Evolutionary conservation across 2,797 vertebrate genomes (phyloP), one percentile per base, ranked within the genome.

Genomic region (Enteromius anoplus): DNA sequence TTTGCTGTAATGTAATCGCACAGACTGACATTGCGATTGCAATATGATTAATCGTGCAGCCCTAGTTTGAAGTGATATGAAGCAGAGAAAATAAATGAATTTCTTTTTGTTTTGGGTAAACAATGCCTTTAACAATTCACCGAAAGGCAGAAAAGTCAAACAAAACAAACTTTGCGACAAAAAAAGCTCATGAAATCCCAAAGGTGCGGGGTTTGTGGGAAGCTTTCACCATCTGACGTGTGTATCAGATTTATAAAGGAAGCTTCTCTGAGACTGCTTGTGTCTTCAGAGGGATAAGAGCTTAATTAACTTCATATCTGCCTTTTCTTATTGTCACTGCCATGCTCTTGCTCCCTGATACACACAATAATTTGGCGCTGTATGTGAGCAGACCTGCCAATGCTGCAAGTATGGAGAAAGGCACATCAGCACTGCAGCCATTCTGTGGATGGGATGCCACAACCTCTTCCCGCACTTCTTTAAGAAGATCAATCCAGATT

Each of bases 271-370:
- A 81, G 69, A 70, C 55, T n/a, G 47, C 64, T 80, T 40, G 45
- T 80, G 80, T 88, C 85, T 90, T 92, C 85, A 66, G 51, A 26
- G 80, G 85, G 89, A 92, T 88, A 90, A 89, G 89, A 91, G 92
- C 87, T 92, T 93, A 92, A 94, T 93, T 93, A 93, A 91, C 90
- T 92, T 91, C 83, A 89, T 92, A 92, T 93, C 91, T 91, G 70
- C 4, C 65, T 85, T 83, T 90, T 80, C 86, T 76, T 69, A 80
- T 71, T 69, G 71, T 70, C 58, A 66, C 37, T 34, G 15, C 85
- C 85, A 86, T 51, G 62, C 68, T 73, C 69, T 53, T n/a, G 26
- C 23, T 82, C 82, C 17, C 72, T 58, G 73, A 47, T 64, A 62
- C 79, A 84, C 40, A 71, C 73, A 80, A 80, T 84, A 76, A 83